Evolutionary conservation across 2,797 vertebrate species (phyloP), one percentile per base, ranked within the genome.

Genomic region (Halcyon badia): DNA sequence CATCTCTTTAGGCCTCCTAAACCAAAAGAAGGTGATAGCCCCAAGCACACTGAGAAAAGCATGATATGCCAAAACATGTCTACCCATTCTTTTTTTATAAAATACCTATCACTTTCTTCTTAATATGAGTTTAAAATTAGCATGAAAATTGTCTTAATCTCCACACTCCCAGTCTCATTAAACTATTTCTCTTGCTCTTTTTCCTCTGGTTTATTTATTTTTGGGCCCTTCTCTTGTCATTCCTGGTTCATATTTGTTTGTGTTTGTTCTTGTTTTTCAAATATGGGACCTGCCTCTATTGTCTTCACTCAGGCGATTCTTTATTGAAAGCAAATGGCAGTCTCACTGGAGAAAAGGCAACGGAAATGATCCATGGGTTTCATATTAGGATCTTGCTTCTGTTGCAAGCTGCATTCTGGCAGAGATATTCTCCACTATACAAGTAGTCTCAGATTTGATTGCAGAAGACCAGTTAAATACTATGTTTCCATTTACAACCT

Each of bases 241-340:
- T 73, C 56, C 77, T 93, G 56, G 41, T 90, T 95, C 26, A 2
- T 66, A 87, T 84, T 90, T 87, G 81, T 73, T 82, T 95, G 35
- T 72, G 58, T 87, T 92, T 94, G 60, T 49, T 82, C 90, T 90
- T 46, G 19, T 69, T 91, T 94, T 94, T 82, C 78, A 82, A 77
- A 87, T 60, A 76, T 11, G 28, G 61, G 62, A 89, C 77, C 85
- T 79, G 62, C 56, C 88, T 90, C 80, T 93, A 71, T 83, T 95
- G 70, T 93, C 85, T 93, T 87, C 83, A 52, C 46, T 91, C 68
- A 68, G 78, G 64, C 35, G 2, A 46, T 41, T 87, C 68, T 91
- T 95, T 94, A 82, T 51, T 94, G 91, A 91, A 96, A 97, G 70
- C 51, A 97, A 94, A 90, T 76, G 85, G 22, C 31, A 94, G 24